Evolutionary conservation across 2,113 vertebrate species (phyloP), one percentile per base, ranked within the genome.

Genomic region (Nannobrachium achirus): DNA sequence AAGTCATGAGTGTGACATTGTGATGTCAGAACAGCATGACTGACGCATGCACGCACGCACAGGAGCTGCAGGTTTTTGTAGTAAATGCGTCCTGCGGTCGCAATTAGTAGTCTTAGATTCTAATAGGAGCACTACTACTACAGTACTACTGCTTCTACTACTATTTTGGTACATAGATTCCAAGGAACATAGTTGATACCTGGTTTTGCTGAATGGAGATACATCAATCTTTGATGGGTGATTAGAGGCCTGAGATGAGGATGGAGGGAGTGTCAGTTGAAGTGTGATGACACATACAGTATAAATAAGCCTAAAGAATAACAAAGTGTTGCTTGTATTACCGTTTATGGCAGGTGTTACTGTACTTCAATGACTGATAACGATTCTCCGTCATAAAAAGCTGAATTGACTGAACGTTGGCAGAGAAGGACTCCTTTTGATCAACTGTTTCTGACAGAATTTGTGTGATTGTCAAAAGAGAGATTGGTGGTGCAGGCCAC

Each of bases 251-350:
- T 14, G 6, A 48, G 3, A 33, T 48, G 2, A 48, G 13, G 45
- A 48, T 48, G 45, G 25, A 33, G 38, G 45, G 13, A 39, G 13
- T 16, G 56, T 41, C 14, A 59, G 18, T 15, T 18, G 0, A 48
- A 19, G 6, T 9, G 39, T 14, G 16, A 66, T 40, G 11, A 46
- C 51, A 53, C 10, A 33, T 33, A 33, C 6, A 4, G 25, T 33
- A 33, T 33, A 19, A 50, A 53, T 71, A 55, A 44, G 8, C 18
- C 58, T 20, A 33, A 2, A 52, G 10, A 66, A 53, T 59, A 38
- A 55, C 16, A 52, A 52, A 49, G 10, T 6, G 5, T 8, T 0
- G 0, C 16, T 45, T 55, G 18, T 38, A 18, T 38, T 49, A 13
- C 25, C 6, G 25, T 33, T 33, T 13, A 41, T 8, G 19, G 39